Evolutionary conservation across 64 coral and sea anemone genomes (phyloP), one percentile per base, ranked within the genome.

Genomic region (Orbicella faveolata): DNA sequence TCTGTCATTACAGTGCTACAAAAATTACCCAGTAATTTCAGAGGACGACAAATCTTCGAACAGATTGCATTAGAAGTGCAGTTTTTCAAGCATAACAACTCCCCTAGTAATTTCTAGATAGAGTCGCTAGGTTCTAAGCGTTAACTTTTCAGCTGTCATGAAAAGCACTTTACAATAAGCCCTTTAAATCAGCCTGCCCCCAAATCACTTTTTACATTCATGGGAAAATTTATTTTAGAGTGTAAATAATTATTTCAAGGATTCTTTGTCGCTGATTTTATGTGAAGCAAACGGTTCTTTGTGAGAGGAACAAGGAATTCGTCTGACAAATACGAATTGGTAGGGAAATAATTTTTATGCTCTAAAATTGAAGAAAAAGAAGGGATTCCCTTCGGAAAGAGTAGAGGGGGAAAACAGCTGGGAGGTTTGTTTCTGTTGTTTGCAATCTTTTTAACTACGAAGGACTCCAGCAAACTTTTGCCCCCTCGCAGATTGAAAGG

Each of bases 401-500:
- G 12, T 34, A 65, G 80, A 41, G 80, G 61, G 62, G 67, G 80
- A 8, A 63, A 63, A 81, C 79, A 81, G 57, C 79, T 81, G 79
- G 30, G 79, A 81, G 30, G 14, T 63, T 81, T 81, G 10, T 6
- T 81, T 81, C 54, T 81, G 79, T 25, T 63, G 52, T 44, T 78
- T 78, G 75, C 37, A 51, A 21, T 48, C 23, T 51, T 55, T 59
- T 52, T 1, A 15, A 26, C 13, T 48, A 73, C 73, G 73, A 52
- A 72, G 61, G 63, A 85, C 39, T 41, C 82, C 65, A 72, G 82
- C 36, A 65, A 85, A 65, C 17, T 25, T 69, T 13, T 85, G 63
- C 82, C 82, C 65, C 65, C 64, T 72, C 35, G 37, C 73, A 85
- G 82, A 72, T 85, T 52, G 44, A 83, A 66, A 68, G 18, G 41